phyloP scores from a whole-genome alignment of 2,797 vertebrate species.

The Rallus crepitans region DNA sequence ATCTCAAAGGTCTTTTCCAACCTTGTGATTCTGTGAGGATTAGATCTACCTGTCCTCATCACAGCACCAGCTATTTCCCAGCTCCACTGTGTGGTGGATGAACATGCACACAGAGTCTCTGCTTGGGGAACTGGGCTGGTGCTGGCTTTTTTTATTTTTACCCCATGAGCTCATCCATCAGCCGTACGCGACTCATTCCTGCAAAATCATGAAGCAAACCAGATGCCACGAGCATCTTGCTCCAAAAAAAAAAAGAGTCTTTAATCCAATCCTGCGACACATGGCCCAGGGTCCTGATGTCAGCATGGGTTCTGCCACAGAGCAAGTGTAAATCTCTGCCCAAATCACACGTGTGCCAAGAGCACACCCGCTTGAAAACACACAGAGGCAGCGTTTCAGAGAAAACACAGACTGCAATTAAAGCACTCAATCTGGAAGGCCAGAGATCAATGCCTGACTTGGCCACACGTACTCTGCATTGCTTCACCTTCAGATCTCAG shows the following conservation, averaged over 20 bases:
- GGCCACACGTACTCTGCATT: not conserved
- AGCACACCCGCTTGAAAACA: not conserved
- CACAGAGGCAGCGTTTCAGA: not conserved
- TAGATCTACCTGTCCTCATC: not conserved
- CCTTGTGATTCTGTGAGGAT: not conserved
- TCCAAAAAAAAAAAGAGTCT: slow-evolving; percentile 11
- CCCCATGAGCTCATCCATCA: not conserved
- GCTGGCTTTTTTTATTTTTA: slow-evolving; percentile 28
- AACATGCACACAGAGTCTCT: not conserved
- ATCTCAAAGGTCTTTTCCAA: too few relatives aligned
- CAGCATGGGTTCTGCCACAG: slow-evolving; percentile 5
- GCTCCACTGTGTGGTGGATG: not conserved
- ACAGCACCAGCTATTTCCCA: not conserved
- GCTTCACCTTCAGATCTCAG: not conserved
- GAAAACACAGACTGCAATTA: slow-evolving; percentile 13
- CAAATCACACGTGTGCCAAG: not conserved
- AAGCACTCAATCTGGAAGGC: not conserved
- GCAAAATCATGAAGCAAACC: slow-evolving; percentile 34
- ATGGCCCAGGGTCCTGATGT: not conserved
- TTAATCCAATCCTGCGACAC: slow-evolving; percentile 21
- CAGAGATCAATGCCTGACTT: not conserved
- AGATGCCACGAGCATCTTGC: slow-evolving; percentile 6
- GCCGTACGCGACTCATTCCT: not conserved
- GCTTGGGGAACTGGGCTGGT: not conserved
- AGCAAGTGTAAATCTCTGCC: not conserved